These are phyloP conservation scores for Acronicta alni DNA, from an alignment of 2,888 invertebrate species.

Conservation along the genomic window DNA sequence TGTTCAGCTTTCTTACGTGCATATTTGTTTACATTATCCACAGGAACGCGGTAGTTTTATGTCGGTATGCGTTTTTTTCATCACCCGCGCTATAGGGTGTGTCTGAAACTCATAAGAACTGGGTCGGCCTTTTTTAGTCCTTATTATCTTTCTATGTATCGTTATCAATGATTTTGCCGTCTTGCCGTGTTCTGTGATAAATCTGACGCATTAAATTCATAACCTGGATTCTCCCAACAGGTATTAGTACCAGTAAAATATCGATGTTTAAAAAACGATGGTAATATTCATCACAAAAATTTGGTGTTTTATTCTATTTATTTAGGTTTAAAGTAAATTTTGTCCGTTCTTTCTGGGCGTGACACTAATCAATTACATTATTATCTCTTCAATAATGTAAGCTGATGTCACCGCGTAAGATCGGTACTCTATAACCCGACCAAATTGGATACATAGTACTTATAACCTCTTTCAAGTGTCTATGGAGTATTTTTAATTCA, in stretches of 20 bases:
- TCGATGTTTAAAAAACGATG: slow-evolving; percentile 3
- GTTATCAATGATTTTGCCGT: slow-evolving; percentile 26
- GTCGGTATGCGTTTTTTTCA: slow-evolving; percentile 59
- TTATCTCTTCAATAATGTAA: slow-evolving; percentile 78
- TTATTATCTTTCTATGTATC: slow-evolving; percentile 26
- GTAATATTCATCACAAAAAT: slow-evolving; percentile 16
- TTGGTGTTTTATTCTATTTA: slow-evolving; percentile 7
- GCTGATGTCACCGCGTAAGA: slow-evolving; percentile 83
- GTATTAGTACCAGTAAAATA: slow-evolving; percentile 17
- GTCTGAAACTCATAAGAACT: slow-evolving; percentile 69
- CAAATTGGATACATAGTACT: slow-evolving; percentile 48
- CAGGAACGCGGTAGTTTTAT: slow-evolving; percentile 57
- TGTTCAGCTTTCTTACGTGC: slow-evolving; percentile 66
- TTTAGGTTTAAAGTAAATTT: slow-evolving; percentile 37
- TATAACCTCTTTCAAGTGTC: background rate
- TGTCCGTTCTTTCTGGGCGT: slow-evolving; percentile 74
- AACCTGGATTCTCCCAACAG: slow-evolving; percentile 35
- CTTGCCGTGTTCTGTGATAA: slow-evolving; percentile 40
- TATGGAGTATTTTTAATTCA: slow-evolving; percentile 36
- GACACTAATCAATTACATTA: slow-evolving; percentile 76
- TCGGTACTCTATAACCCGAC: slow-evolving; percentile 74
- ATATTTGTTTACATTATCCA: slow-evolving; percentile 67
- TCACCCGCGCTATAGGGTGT: slow-evolving; percentile 76
- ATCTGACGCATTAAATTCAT: slow-evolving; percentile 14
- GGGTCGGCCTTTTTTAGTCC: slow-evolving; percentile 73